These are phyloP conservation scores for Idris sp. DNA, from an alignment of 1,140 invertebrate species.

Conservation along the genomic window DNA sequence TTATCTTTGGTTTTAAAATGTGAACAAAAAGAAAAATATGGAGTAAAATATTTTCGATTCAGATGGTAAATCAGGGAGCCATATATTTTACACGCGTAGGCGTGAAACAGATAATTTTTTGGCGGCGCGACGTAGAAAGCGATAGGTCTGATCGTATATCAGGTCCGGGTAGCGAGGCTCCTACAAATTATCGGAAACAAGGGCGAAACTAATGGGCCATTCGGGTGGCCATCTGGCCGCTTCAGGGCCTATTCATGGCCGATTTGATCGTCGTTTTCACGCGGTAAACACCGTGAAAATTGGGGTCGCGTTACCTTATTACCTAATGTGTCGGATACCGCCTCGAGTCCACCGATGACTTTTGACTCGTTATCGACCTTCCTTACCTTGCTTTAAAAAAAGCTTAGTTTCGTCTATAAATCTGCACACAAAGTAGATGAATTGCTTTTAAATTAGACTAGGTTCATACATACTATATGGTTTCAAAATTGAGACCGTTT, in stretches of 20 bases:
- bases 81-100: slow-evolving; percentile 71
- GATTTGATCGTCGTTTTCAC: slow-evolving; percentile 70
- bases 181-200: slow-evolving; percentile 76
- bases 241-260: slow-evolving; percentile 67
- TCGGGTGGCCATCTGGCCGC: slow-evolving; percentile 69
- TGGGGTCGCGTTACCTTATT: slow-evolving; percentile 49
- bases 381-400: slow-evolving; percentile 13
- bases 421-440: slow-evolving; percentile 23
- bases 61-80: slow-evolving; percentile 47
- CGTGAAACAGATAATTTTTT: slow-evolving; percentile 74
- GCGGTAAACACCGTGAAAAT: slow-evolving; percentile 64
- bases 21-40: too few relatives aligned
- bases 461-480: not conserved
- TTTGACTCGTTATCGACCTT: slow-evolving; percentile 29
- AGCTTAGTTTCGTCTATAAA: slow-evolving; percentile 30
- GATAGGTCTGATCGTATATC: slow-evolving; percentile 71
- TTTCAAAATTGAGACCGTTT: not conserved
- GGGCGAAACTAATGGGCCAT: slow-evolving; percentile 72
- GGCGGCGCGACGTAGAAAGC: slow-evolving; percentile 62
- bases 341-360: slow-evolving; percentile 40
- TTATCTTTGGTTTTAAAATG: too few relatives aligned
- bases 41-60: too few relatives aligned
- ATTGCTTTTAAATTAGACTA: slow-evolving; percentile 42
- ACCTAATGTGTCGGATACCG: slow-evolving; percentile 46
- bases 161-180: slow-evolving; percentile 62